phyloP scores from a whole-genome alignment of 2,797 vertebrate genomes.

The Orestias chungarensis region DNA sequence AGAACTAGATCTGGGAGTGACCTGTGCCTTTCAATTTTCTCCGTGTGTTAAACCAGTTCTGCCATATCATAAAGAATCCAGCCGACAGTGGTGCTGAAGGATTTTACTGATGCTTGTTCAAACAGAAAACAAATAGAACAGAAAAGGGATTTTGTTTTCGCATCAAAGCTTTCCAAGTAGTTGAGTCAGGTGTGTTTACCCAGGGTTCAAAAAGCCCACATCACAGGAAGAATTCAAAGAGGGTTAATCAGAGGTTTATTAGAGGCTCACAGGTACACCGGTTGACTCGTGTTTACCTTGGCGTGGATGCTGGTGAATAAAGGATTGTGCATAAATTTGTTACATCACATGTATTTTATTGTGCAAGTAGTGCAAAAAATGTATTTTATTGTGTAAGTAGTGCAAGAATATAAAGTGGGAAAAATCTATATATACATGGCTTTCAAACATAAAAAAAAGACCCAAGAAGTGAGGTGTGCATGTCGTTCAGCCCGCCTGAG shows the following conservation, averaged over 20 bases:
- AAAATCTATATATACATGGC: no score
- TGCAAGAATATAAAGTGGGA: no score
- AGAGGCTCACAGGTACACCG: background rate
- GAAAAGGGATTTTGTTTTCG: background rate
- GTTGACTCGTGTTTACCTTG: constrained; percentile 7
- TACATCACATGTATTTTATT: no score
- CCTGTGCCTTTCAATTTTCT: background rate
- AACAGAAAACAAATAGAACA: constrained; percentile 10
- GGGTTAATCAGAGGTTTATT: background rate
- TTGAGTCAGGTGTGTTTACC: constrained; percentile 12
- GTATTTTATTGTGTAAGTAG: no score
- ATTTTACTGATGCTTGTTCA: constrained; percentile 3
- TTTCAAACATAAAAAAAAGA: no score
- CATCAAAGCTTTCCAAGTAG: constrained; percentile 16
- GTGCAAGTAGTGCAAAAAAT: no score
- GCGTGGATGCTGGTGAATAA: background rate
- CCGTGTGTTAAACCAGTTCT: background rate
- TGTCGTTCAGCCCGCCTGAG: no score
- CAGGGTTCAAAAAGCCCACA: constrained; percentile 3
- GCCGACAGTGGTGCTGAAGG: background rate
- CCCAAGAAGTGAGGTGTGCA: no score
- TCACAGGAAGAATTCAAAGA: constrained; percentile 12
- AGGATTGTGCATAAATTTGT: background rate
- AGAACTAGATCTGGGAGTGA: background rate
- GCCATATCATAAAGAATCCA: background rate